Base-by-base conservation (phyloP, 2,888 invertebrate species). In the Neocrepidodera transversa region DNA sequence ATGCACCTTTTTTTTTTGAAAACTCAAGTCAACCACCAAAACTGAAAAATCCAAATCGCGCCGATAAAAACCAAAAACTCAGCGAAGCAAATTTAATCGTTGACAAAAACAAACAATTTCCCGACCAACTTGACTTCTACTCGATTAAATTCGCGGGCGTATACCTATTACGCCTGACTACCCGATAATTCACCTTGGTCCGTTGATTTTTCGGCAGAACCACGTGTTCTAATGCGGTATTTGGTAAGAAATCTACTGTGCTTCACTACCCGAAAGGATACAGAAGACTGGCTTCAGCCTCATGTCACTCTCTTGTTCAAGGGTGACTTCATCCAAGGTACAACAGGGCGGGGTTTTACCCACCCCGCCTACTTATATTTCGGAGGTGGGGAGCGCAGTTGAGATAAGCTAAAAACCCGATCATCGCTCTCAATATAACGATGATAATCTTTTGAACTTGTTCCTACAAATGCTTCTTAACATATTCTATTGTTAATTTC, bases 241-340 rank as follows among this genome's bases (percentile, higher is more conserved):
- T 64, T 66, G 63, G 59, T 55, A 65, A 69, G 71, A 69, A 64
- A 45, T 67, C 55, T 65, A 70, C 23, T 73, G 73, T 77, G 76
- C 75, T 73, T 65, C 76, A 73, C 76, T 76, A 78, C 75, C 74
- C 77, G 76, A 74, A 76, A 76, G 78, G 74, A 72, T 74, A 71
- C 76, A 77, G 74, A 74, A 76, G 78, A 79, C 78, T 79, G 78
- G 77, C 78, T 76, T 75, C 75, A 72, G 70, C 76, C 69, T 75
- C 76, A 76, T 74, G 77, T 78, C 79, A 79, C 72, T 77, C 75
- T 76, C 77, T 75, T 74, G 78, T 78, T 76, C 76, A 78, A 76
- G 78, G 79, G 77, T 78, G 79, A 77, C 77, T 77, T 78, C 73
- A 76, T 76, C 77, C 76, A 70, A 74, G 76, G 74, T 75, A 74